Evolutionary conservation across 2,797 vertebrate species (phyloP), one percentile per base, ranked within the genome.

Genomic region (Discoglossus pictus): DNA sequence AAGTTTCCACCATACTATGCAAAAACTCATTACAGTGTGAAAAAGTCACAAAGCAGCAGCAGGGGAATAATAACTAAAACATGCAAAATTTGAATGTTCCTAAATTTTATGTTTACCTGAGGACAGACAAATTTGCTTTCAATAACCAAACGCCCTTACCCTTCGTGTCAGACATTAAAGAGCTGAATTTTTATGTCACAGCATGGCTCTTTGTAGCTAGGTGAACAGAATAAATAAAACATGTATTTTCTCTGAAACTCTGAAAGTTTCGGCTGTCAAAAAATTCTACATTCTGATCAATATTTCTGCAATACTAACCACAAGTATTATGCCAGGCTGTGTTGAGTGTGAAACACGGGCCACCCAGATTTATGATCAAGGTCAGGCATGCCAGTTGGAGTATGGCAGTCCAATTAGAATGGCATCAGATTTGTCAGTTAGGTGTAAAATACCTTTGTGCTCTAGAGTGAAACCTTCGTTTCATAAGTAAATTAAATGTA

Each of bases 401-500:
- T 76, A 65, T 47, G 40, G 56, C 75, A 55, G 1, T 74, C 61
- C 31, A 73, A 77, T 84, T 74, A 56, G 43, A 56, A 63, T 62
- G 34, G 51, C 59, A 70, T 70, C 43, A 69, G 62, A 65, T 78
- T 77, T 83, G 71, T 73, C 75, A 79, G 56, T 44, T 67, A 76
- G 63, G 62, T 80, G 48, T 79, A 78, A 83, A 84, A 79, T 75
- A 72, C 24, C 48, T 55, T 77, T 73, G 62, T 58, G 61, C 42
- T 56, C 24, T 63, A 74, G 65, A 64, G 38, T 61, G 65, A 80
- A 83, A 56, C 43, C 51, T 79, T 78, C 54, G 73, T 78, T 84
- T 81, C 78, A 76, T 78, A 78, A 34, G 9, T 65, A 80, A 85
- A 86, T 86, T 84, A 85, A 82, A 70, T 79, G 65, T 72, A 74